phyloP scores from a whole-genome alignment of 2,888 invertebrate species.

The Spodoptera littoralis region DNA sequence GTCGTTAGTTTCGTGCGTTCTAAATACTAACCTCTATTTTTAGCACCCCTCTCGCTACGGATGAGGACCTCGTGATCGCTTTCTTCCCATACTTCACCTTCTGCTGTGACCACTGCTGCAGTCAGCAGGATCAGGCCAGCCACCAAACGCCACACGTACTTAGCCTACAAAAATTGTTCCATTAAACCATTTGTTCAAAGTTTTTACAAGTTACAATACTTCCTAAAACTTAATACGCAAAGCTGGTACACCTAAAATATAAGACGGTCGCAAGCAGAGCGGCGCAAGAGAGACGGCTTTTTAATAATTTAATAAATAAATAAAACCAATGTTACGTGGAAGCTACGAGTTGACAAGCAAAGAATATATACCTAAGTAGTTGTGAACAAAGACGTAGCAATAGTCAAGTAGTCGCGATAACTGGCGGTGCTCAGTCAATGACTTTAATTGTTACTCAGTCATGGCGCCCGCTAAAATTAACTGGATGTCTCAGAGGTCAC shows the following conservation, averaged over 20 bases:
- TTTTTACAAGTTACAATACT: too few relatives aligned
- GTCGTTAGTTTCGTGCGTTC: slow-evolving; percentile 43
- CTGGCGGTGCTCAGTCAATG: slow-evolving; percentile 67
- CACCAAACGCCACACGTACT: slow-evolving; percentile 80
- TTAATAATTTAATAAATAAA: slow-evolving; percentile 16
- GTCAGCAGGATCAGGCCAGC: slow-evolving; percentile 85
- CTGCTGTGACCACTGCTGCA: slow-evolving; percentile 85
- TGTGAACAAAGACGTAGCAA: slow-evolving; percentile 38
- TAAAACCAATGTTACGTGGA: slow-evolving; percentile 1
- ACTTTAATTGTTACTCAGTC: slow-evolving; percentile 67
- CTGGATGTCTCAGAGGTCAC: slow-evolving; percentile 68
- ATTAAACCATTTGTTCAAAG: too few relatives aligned
- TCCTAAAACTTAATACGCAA: too few relatives aligned
- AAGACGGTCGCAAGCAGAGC: slow-evolving; percentile 39
- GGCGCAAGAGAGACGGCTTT: too few relatives aligned
- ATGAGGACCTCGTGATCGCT: slow-evolving; percentile 94
- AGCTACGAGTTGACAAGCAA: slow-evolving; percentile 12
- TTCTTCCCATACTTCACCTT: slow-evolving; percentile 94
- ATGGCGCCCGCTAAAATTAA: slow-evolving; percentile 75
- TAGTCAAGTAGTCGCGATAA: slow-evolving; percentile 30
- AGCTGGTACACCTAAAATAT: not conserved
- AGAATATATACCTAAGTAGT: slow-evolving; percentile 11
- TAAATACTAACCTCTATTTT: slow-evolving; percentile 90
- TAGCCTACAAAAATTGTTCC: slow-evolving; percentile 63
- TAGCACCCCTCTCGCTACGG: slow-evolving; percentile 94